phyloP scores from a whole-genome alignment of 1,140 invertebrate genomes.

The Tribolium castaneum region DNA sequence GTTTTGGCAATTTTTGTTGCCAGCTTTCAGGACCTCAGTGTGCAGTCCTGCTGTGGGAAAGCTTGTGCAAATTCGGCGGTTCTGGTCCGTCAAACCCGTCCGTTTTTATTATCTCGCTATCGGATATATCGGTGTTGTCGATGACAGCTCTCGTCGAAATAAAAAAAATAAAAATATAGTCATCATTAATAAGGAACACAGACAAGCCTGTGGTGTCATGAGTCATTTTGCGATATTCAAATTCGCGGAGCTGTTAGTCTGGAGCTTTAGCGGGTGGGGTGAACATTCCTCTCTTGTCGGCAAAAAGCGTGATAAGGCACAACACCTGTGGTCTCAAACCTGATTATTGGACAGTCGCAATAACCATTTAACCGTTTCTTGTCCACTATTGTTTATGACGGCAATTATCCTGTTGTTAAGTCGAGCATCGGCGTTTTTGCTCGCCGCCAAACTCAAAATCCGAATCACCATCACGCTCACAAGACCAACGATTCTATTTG shows the following conservation, averaged over 20 bases:
- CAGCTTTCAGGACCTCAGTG: no score
- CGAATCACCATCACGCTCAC: no score
- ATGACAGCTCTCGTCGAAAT: background rate
- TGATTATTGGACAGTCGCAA: slow-evolving; percentile 38
- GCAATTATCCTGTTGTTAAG: slow-evolving; percentile 40
- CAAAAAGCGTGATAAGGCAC: slow-evolving; percentile 19
- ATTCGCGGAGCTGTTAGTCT: background rate
- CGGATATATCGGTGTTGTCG: background rate
- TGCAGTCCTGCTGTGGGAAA: no score
- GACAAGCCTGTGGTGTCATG: background rate
- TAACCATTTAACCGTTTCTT: slow-evolving; percentile 44
- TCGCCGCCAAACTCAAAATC: background rate
- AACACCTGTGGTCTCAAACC: slow-evolving; percentile 45
- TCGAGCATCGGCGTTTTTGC: background rate
- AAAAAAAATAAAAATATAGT: slow-evolving; percentile 24
- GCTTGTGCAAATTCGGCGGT: background rate
- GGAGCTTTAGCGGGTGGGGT: slow-evolving; percentile 2
- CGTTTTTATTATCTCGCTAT: slow-evolving; percentile 4
- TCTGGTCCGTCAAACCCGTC: background rate
- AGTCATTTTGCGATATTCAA: background rate
- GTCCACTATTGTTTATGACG: slow-evolving; percentile 45
- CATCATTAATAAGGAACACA: slow-evolving; percentile 16
- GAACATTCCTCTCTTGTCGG: background rate
- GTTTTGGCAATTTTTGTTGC: no score
- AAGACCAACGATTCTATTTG: no score